These are phyloP conservation scores for Typhlichthys subterraneus DNA, from an alignment of 2,797 vertebrate species.

Conservation along the genomic window DNA sequence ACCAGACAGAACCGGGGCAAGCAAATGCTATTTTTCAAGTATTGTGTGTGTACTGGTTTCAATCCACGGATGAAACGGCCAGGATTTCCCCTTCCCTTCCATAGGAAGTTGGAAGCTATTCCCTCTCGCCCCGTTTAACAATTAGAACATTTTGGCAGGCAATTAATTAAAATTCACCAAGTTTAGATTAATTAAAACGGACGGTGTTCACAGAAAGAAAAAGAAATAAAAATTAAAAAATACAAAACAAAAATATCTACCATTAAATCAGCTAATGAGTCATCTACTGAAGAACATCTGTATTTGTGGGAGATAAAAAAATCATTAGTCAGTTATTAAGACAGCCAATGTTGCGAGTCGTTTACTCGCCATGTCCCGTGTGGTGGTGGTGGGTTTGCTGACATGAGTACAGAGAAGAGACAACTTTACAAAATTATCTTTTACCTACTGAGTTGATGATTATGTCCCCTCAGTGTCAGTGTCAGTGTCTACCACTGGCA, in stretches of 20 bases:
- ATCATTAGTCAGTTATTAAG: constrained; percentile 89
- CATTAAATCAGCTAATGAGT: constrained; percentile 89
- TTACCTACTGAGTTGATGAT: constrained; percentile 99
- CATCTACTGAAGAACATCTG: constrained; percentile 95
- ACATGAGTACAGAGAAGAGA: constrained; percentile 97
- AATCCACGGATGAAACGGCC: constrained; percentile 84
- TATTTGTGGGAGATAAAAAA: constrained; percentile 93
- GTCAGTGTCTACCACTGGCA: constrained; percentile 96
- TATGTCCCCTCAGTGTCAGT: constrained; percentile 99
- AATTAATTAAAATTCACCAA: constrained; percentile 71
- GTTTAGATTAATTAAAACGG: constrained; percentile 69
- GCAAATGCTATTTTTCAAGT: constrained; percentile 84
- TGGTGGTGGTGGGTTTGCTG: constrained; percentile 76
- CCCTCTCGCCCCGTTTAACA: constrained; percentile 63
- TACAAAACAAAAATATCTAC: constrained; percentile 88
- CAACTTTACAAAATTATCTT: constrained; percentile 99
- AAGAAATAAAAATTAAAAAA: constrained; percentile 78
- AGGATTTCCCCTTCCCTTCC: constrained; percentile 92
- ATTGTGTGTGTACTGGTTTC: constrained; percentile 80
- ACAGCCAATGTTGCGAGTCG: constrained; percentile 83
- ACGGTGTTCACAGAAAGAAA: constrained; percentile 83
- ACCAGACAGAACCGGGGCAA: constrained; percentile 85
- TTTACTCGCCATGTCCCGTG: constrained; percentile 87
- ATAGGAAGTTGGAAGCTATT: constrained; percentile 91
- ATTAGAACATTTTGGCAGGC: constrained; percentile 80